Evolutionary conservation across 1,140 invertebrate species (phyloP).

Genomic region (Zeugodacus cucurbitae): DNA sequence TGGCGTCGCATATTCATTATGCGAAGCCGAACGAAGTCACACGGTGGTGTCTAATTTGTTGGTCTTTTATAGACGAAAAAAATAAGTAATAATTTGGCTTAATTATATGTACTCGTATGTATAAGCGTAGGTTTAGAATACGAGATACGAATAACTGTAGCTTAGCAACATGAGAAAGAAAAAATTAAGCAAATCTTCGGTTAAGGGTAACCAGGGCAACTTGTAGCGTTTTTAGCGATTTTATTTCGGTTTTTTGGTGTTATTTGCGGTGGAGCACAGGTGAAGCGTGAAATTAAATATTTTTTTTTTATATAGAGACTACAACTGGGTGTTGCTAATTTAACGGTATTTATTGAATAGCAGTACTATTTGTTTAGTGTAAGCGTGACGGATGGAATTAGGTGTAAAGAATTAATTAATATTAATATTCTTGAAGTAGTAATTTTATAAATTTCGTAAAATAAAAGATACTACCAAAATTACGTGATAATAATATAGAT

Average conservation of each 20-base stretch:
- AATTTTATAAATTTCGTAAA: too few relatives aligned
- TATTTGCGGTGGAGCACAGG: background rate
- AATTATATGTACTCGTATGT: background rate
- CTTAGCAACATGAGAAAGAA: background rate
- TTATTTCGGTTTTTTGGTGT: background rate
- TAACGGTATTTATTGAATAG: background rate
- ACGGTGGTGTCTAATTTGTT: background rate
- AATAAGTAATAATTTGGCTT: background rate
- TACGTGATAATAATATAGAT: too few relatives aligned
- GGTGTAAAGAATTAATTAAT: too few relatives aligned
- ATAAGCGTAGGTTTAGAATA: background rate
- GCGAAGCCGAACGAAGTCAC: background rate
- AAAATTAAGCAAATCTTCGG: background rate
- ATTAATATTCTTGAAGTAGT: too few relatives aligned
- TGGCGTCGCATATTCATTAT: background rate
- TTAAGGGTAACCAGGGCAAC: background rate
- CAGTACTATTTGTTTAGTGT: background rate
- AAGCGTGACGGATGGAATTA: background rate
- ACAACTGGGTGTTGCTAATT: background rate
- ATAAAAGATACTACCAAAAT: too few relatives aligned
- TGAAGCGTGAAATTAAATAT: background rate
- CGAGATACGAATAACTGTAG: background rate
- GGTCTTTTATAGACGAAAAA: background rate
- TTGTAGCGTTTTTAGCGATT: background rate
- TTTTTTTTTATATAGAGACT: background rate